Evolutionary conservation across 2,888 invertebrate species (phyloP).

Genomic region (Pegoplata infirma): DNA sequence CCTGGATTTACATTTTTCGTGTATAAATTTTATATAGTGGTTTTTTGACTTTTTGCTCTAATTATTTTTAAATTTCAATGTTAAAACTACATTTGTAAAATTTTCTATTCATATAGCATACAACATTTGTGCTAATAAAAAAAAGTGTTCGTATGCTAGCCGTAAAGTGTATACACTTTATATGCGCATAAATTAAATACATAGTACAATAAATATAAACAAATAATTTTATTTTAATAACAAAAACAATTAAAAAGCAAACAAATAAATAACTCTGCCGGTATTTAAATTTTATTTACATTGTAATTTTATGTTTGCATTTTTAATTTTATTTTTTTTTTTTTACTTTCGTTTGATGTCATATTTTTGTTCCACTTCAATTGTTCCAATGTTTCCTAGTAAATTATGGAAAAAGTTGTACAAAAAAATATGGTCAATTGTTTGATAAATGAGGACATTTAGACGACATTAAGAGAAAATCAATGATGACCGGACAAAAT

Average conservation of each 20-base stretch:
- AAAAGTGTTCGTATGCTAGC: no score
- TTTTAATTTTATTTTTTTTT: no score
- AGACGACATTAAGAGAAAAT: no score
- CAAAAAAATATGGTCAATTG: neutral
- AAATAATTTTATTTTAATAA: conserved; percentile 24
- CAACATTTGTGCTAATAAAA: neutral
- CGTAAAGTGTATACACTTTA: conserved; percentile 15
- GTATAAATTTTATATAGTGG: neutral
- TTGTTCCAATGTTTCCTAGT: neutral
- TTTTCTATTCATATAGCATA: neutral
- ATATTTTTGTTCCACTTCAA: neutral
- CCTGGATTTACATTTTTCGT: neutral
- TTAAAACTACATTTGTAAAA: neutral
- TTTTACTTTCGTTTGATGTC: no score
- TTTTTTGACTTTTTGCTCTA: conserved; percentile 42
- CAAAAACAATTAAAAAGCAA: neutral
- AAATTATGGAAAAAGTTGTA: neutral
- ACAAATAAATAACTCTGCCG: conserved; percentile 21
- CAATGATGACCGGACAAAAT: no score
- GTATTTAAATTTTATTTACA: neutral
- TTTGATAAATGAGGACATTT: neutral
- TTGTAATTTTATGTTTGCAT: neutral
- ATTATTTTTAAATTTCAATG: conserved; percentile 32
- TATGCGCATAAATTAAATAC: conserved; percentile 55
- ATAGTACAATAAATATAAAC: conserved; percentile 3